Evolutionary conservation across 2,888 invertebrate species (phyloP), one percentile per base, ranked within the genome.

Genomic region (Spodoptera picta): DNA sequence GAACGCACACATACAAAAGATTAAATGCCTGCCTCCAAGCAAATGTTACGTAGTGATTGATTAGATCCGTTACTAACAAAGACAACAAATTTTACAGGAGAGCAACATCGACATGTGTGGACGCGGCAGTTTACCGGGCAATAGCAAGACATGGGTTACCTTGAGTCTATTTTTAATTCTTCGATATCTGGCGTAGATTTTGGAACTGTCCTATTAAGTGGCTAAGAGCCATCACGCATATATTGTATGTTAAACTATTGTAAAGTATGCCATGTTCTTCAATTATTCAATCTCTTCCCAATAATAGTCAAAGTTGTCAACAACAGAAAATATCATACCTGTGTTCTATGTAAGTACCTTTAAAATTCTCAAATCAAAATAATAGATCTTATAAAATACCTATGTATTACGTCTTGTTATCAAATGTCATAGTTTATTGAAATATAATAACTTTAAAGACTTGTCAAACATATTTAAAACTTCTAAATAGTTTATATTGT

Each of bases 81-180:
- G 9, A 36, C 0, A 4, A 24, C 6, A 27, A 19, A 3, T 23
- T 67, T 94, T 91, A 24, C 90, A 96, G 96, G 96, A 96, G 82
- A 96, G 96, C 87, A 95, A 95, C 82, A 96, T 96, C 63, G 96
- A 96, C 81, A 95, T 96, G 89, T 96, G 96, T 77, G 96, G 96
- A 48, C 92, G 95, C 12, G 92, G 92, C 57, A 92, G 89, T 75
- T 73, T 89, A 50, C 87, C 83, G 7, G 75, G 77, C 45, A 83
- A 74, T 66, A 78, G 77, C 56, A 65, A 83, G 48, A 74, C 83
- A 5, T 88, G 87, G 87, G 65, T 85, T 51, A 73, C 82, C 23
- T 61, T 88, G 23, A 83, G 75, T 60, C 60, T 87, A 55, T 36
- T 87, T 65, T 60, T 83, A 51, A 56, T 81, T 48, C 60, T 85